Base-by-base conservation (phyloP, 2,888 invertebrate species). In the Catocala fraxini region DNA sequence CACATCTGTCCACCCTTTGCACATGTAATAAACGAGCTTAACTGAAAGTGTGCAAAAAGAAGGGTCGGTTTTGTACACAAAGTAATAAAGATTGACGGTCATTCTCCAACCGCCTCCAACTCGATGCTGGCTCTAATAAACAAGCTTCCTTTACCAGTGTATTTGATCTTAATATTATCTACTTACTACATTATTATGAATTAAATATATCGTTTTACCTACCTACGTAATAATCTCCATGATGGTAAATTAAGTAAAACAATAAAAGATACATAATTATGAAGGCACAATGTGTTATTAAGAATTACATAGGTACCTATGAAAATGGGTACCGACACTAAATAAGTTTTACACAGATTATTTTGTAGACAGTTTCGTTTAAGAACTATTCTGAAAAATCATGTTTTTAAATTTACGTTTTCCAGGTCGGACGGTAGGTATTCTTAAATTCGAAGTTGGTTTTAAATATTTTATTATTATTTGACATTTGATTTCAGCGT, bases 21-120 rank as follows among this genome's bases (percentile, higher is more conserved):
- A 61, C 66, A 69, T 59, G 52, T 56, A 73, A 76, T 78, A 79
- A 83, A 83, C 64, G 60, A 79, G 70, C 77, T 68, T 68, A 72
- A 78, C 75, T 76, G 75, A 70, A 79, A 73, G 65, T 73, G 66
- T 55, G 69, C 75, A 82, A 81, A 82, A 77, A 77, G 73, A 77
- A 77, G 73, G 67, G 60, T 71, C 35, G 55, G 58, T 68, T 68
- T 71, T 56, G 57, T 59, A 73, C 68, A 76, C 77, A 71, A 76
- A 79, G 73, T 79, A 83, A 86, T 83, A 78, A 81, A 81, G 70
- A 80, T 77, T 77, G 79, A 68, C 77, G 70, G 76, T 64, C 72
- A 72, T 70, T 74, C 54, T 65, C 70, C 63, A 51, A 45, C 65
- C 58, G 60, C 51, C 56, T 65, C 59, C 48, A 65, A 67, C 60